These are phyloP conservation scores for Stichodactyla mertensii DNA, from an alignment of 64 coral and sea anemone genomes.

Conservation along the genomic window DNA sequence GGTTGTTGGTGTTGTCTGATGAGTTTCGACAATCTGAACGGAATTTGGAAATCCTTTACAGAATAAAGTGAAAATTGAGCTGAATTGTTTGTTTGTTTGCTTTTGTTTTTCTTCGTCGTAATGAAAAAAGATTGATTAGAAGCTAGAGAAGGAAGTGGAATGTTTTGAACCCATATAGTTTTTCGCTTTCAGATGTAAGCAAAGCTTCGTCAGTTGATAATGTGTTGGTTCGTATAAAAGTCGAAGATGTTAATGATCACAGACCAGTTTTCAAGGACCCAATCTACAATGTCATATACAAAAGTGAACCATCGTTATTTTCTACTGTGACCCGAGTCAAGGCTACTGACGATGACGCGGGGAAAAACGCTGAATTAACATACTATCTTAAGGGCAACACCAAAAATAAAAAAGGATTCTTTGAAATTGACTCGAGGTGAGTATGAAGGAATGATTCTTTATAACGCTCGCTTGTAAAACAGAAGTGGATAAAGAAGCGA, in stretches of 20 bases:
- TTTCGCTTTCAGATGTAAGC: slow-evolving; percentile 1
- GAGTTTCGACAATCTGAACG: too few relatives aligned
- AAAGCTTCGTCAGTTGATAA: slow-evolving; percentile 35
- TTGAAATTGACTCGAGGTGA: slow-evolving; percentile 53
- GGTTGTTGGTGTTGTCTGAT: too few relatives aligned
- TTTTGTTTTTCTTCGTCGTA: too few relatives aligned
- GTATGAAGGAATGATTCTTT: not conserved
- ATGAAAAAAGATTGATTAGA: too few relatives aligned
- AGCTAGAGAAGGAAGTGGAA: too few relatives aligned
- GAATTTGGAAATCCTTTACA: too few relatives aligned
- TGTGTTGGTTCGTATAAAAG: slow-evolving; percentile 28
- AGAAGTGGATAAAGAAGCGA: too few relatives aligned
- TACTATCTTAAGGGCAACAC: slow-evolving; percentile 50
- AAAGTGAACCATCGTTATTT: not conserved
- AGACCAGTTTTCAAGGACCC: slow-evolving; percentile 36
- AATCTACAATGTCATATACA: slow-evolving; percentile 24
- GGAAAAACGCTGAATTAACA: slow-evolving; percentile 41
- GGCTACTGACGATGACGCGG: slow-evolving; percentile 49
- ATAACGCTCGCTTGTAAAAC: too few relatives aligned
- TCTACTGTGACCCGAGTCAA: slow-evolving; percentile 24
- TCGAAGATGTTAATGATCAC: slow-evolving; percentile 62
- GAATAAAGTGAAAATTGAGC: too few relatives aligned
- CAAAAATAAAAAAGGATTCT: slow-evolving; percentile 14
- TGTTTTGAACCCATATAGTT: not conserved
- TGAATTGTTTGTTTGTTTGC: too few relatives aligned